Percentiles rank a stretch among this genome's conserved stretches.
Conservation (phyloP, 2,113 vertebrate genomes). For the Scomber colias region DNA sequence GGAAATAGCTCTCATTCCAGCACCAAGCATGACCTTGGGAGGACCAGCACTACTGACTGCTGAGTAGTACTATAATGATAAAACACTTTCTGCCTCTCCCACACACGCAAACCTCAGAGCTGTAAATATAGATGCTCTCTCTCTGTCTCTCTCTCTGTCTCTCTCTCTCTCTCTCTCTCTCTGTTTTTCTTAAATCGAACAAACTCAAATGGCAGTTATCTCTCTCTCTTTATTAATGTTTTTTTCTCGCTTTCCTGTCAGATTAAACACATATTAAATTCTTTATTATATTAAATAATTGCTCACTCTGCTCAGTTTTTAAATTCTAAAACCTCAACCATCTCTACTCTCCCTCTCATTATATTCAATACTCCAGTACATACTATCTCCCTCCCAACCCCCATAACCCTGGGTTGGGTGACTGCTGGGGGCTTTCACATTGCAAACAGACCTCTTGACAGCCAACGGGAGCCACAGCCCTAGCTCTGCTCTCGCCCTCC, state of each 20-base stretch:
- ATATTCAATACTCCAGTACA: conserved; percentile 33
- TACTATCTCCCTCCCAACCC: conserved; percentile 2
- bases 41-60: conserved; percentile 61
- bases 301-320: conserved; percentile 3
- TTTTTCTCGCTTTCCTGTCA: conserved; percentile 29
- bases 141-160: neutral
- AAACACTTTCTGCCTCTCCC: conserved; percentile 38
- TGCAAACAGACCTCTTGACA: conserved; percentile 51
- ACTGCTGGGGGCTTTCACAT: conserved; percentile 55
- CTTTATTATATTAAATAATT: conserved; percentile 56
- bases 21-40: conserved; percentile 75
- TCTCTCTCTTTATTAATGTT: conserved; percentile 20
- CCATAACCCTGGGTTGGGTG: conserved; percentile 4
- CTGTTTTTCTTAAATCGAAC: conserved; percentile 12
- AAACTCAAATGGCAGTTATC: conserved; percentile 31
- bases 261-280: conserved; percentile 56
- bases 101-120: neutral
- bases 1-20: conserved; percentile 82
- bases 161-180: neutral
- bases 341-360: conserved; percentile 30
- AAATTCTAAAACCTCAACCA: conserved; percentile 20
- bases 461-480: conserved; percentile 17
- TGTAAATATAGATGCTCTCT: conserved; percentile 33
- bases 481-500: conserved; percentile 7
- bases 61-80: conserved; percentile 51